Evolutionary conservation across 2,797 vertebrate genomes (phyloP).

Genomic region (Balearica regulorum): DNA sequence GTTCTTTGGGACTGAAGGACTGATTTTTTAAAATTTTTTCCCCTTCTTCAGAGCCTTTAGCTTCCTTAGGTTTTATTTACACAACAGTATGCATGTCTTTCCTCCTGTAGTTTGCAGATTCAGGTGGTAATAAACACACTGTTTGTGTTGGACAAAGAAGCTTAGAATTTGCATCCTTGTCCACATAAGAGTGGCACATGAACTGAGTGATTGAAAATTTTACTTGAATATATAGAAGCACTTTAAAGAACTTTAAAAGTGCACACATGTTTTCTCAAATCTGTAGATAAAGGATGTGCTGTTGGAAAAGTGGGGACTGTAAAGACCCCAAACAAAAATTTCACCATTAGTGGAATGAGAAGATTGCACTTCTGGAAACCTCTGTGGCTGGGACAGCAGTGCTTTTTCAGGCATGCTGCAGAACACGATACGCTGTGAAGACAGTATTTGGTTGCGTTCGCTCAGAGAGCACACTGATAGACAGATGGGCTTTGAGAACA

Average conservation of each 20-base stretch:
- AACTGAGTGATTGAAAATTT: not conserved
- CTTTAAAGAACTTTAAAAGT: not conserved
- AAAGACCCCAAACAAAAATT: not conserved
- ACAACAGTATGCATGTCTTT: not conserved
- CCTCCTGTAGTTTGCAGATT: not conserved
- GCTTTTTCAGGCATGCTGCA: not conserved
- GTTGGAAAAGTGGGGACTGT: not conserved
- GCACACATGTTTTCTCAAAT: not conserved
- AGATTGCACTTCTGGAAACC: not conserved
- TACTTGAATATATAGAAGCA: not conserved
- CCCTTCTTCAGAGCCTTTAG: not conserved
- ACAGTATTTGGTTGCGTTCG: not conserved
- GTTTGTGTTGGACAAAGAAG: not conserved
- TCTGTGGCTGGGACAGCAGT: not conserved
- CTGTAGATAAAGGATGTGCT: not conserved
- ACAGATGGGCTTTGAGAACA: constrained; percentile 22
- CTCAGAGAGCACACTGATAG: not conserved
- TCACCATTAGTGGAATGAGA: not conserved
- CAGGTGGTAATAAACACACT: accelerated
- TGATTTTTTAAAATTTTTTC: too few relatives aligned
- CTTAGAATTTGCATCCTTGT: not conserved
- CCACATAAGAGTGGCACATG: not conserved
- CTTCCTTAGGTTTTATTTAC: not conserved
- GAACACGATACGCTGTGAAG: not conserved
- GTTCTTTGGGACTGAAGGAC: not conserved